Base-by-base conservation (phyloP, 92 coral and sea anemone genomes). In the Siderastrea siderea region DNA sequence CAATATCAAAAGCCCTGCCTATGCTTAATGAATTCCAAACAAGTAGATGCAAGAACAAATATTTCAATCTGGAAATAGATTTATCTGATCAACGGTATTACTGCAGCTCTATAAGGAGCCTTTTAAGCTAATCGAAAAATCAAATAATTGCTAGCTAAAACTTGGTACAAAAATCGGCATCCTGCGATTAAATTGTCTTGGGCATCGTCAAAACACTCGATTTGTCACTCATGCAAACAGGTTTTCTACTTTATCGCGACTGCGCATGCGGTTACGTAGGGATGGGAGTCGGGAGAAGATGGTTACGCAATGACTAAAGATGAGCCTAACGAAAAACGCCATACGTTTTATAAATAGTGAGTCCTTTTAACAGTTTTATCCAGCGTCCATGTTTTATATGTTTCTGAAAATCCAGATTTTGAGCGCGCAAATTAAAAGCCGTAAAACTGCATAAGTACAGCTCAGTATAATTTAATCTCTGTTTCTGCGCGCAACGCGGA, bases 31-130 rank as follows among this genome's bases (percentile, higher is more conserved):
- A 69, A 69, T 69, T 46, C 47, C 9, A 67, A 67, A 67, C 47
- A 67, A 6, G 49, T 5, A 0, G 48, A 79, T 43, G 19, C 38
- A 64, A 19, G 71, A 8, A 46, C 3, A 46, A 44, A 58, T 17
- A 77, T 45, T 77, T n/a, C 3, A 61, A 7, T 47, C 70, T 45
- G 47, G 45, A 61, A 78, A 60, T 60, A 16, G 82, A 17, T 2
- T 78, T 47, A 78, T 78, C 82, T 55, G 70, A 78, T 78, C 55
- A 47, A 47, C 58, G 11, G 15, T 75, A 17, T 75, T 74, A 19
- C 43, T 52, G 45, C 19, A 44, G 17, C 64, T 47, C 19, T 77
- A n/a, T 46, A 12, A 69, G 47, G 47, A 46, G 47, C 48, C 15
- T 38, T 67, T 67, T 38, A 5, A 1, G 9, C 3, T 68, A 44